These are phyloP conservation scores for Ahaetulla prasina DNA, from an alignment of 2,113 vertebrate species.

Conservation along the genomic window DNA sequence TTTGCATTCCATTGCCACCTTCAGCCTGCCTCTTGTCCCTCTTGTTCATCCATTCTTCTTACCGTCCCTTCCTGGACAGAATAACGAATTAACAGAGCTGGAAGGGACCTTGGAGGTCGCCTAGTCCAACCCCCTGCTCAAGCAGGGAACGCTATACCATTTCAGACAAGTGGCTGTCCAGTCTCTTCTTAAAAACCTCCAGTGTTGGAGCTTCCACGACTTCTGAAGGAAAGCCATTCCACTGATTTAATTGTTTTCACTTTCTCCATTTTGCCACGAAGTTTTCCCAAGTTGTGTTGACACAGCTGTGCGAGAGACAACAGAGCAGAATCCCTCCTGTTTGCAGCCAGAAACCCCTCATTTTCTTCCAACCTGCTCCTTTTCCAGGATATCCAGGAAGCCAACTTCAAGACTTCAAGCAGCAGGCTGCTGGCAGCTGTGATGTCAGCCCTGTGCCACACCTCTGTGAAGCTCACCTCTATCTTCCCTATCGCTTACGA, in stretches of 20 bases:
- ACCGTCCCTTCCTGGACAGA: background rate
- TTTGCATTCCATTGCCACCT: background rate
- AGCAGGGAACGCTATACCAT: background rate
- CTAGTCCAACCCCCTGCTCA: background rate
- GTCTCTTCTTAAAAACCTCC: background rate
- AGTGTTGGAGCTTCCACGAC: background rate
- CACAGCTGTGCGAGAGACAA: background rate
- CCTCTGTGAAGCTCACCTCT: conserved; percentile 93
- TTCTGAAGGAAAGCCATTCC: background rate
- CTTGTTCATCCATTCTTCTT: background rate
- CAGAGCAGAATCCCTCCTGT: background rate
- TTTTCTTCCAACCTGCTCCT: background rate
- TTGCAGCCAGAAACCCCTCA: background rate
- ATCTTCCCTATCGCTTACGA: conserved; percentile 98
- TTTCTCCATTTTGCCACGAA: background rate
- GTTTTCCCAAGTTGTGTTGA: background rate
- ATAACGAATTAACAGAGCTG: background rate
- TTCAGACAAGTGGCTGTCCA: background rate
- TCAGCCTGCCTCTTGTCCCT: background rate
- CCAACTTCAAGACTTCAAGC: conserved; percentile 95
- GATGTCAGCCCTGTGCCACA: conserved; percentile 97
- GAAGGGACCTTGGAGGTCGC: too few relatives aligned
- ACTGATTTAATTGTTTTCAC: background rate
- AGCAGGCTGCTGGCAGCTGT: conserved; percentile 94
- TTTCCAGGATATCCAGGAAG: conserved; percentile 91